Evolutionary conservation across 92 coral and sea anemone genomes (phyloP).

Genomic region (Umimayanthus chanpuru): DNA sequence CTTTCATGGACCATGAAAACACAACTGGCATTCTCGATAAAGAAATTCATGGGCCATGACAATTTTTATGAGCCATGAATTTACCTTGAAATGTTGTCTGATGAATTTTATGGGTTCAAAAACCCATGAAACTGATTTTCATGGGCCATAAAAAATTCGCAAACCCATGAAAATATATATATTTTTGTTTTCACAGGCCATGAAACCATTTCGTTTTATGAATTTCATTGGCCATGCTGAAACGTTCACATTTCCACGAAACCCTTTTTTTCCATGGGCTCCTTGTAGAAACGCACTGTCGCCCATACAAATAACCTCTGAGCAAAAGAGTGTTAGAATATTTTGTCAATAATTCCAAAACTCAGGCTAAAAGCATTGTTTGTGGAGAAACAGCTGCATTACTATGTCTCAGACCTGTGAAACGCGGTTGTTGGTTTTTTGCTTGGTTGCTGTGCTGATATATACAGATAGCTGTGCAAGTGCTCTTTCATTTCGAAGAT

Average conservation of each 20-base stretch:
- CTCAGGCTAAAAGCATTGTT: conserved; percentile 12
- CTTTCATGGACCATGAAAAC: conserved; percentile 8
- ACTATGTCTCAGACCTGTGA: conserved; percentile 18
- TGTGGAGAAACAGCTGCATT: conserved; percentile 18
- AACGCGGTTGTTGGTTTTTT: not conserved
- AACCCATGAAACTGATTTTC: conserved; percentile 27
- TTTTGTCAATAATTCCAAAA: not conserved
- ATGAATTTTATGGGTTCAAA: conserved; percentile 27
- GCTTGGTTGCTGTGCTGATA: no score
- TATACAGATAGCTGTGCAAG: no score
- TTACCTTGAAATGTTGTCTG: conserved; percentile 33
- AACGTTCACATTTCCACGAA: no score
- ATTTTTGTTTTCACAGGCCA: no score
- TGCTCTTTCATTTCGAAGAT: no score
- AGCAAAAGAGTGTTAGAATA: not conserved
- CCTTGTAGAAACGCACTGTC: conserved; percentile 8
- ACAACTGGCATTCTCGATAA: not conserved
- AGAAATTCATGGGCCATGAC: no score
- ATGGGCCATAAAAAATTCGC: conserved; percentile 29
- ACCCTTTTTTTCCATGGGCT: not conserved
- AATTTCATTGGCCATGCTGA: no score
- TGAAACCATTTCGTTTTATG: no score
- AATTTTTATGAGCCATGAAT: no score
- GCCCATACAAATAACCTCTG: conserved; percentile 3
- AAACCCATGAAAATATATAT: no score